A percentile compares a stretch with the other conserved stretches of the same genome.
These are phyloP conservation scores for Serranus cabrilla DNA, from an alignment of 2,797 vertebrate species.

Conservation along the genomic window DNA sequence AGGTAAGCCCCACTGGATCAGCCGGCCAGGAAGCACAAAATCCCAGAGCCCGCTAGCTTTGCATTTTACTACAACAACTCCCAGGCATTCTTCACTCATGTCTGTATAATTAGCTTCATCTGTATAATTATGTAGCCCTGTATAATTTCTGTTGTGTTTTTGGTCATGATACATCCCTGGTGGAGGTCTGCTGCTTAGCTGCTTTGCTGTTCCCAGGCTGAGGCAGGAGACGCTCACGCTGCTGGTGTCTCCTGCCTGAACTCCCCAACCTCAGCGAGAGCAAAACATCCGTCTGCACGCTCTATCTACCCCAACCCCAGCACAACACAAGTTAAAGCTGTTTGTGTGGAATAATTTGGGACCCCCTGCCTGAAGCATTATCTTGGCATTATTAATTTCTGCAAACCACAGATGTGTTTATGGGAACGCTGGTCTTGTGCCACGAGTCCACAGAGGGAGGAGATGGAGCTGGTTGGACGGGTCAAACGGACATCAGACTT, in stretches of 20 bases:
- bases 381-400: no score
- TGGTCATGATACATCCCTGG: constrained; percentile 76
- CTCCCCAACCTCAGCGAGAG: constrained; percentile 18
- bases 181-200: constrained; percentile 72
- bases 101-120: constrained; percentile 81
- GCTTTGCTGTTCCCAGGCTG: constrained; percentile 76
- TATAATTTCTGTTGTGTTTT: constrained; percentile 82
- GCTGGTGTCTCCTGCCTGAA: constrained; percentile 60
- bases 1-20: constrained; percentile 88
- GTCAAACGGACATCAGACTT: no score
- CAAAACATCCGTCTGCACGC: constrained; percentile 1
- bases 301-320: background rate
- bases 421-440: no score
- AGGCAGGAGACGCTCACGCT: constrained; percentile 45
- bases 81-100: constrained; percentile 74
- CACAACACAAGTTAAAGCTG: background rate
- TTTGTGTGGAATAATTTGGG: no score
- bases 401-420: no score
- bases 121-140: constrained; percentile 78
- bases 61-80: constrained; percentile 73
- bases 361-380: no score
- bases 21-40: constrained; percentile 76
- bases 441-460: no score
- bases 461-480: no score
- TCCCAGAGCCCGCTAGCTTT: constrained; percentile 72